Base-by-base conservation (phyloP, 2,888 invertebrate species). In the Mellilla xanthometata region DNA sequence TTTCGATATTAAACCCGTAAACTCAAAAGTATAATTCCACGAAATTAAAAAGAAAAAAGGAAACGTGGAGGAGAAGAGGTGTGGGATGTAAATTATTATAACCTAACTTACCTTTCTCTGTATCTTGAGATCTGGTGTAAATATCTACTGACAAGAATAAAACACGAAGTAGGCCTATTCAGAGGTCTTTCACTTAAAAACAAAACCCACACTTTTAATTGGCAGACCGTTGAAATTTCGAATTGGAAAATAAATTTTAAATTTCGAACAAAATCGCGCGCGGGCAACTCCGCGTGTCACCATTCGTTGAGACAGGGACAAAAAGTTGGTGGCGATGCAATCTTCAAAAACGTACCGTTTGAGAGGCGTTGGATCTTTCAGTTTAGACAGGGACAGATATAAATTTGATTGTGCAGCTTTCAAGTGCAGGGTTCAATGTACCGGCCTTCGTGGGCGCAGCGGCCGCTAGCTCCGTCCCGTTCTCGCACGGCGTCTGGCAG, bases 391-490 rank as follows among this genome's bases (percentile, higher is more conserved):
- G 72, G 86, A 86, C 60, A 62, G 66, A 52, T 54, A 53, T 61
- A 63, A 57, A 67, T 74, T 68, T 60, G 62, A 54, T 56, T 60
- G 65, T 59, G 60, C 62, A 55, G 68, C 64, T 69, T 70, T 65
- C 61, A 73, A 74, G 58, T 62, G 46, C 51, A 60, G 77, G 73
- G 87, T 86, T 87, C 86, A 87, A 71, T 76, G 86, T 76, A 81
- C 86, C 77, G 80, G 68, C 81, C 86, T 81, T 69, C 76, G 79
- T 83, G 79, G 84, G 84, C 84, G 86, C 82, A 80, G 83, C 82
- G 80, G 65, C 72, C 70, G 49, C 26, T 44, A 32, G 43, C 40
- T 19, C 69, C 36, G 42, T 80, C 80, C 60, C 72, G 23, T 56
- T 84, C 72, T 39, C 55, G 26, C 70, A 34, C 54, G 47, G 28